Conservation (phyloP, 2,888 invertebrate genomes). For the Anthrax anthrax region DNA sequence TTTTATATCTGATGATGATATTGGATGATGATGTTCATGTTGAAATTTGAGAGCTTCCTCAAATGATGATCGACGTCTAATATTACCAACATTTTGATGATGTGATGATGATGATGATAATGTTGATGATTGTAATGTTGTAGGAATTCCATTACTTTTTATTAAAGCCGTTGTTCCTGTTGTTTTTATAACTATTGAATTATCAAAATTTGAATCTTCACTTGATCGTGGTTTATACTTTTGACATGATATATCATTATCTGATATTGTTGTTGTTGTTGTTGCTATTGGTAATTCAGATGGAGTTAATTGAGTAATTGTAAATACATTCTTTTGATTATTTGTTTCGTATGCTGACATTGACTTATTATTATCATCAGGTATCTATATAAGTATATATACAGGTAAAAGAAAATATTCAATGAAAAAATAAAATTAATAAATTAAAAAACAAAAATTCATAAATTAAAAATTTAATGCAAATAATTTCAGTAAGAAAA, state of each 20-base stretch:
- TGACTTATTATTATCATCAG: constrained; percentile 1
- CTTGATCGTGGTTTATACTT: constrained; percentile 1
- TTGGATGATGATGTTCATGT: neutral
- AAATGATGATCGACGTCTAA: constrained; percentile 3
- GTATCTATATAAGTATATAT: too few relatives aligned
- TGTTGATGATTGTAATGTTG: neutral
- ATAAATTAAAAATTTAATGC: too few relatives aligned
- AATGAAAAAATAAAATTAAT: neutral
- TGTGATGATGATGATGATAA: neutral
- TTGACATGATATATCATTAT: neutral
- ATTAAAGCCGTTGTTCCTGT: too few relatives aligned
- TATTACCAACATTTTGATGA: neutral
- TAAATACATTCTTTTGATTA: neutral
- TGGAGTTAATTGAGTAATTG: neutral
- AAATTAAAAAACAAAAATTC: neutral
- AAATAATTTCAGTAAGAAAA: too few relatives aligned
- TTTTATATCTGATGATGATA: neutral
- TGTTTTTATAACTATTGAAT: neutral
- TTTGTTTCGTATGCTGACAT: neutral
- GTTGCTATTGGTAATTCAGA: neutral
- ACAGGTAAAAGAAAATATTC: neutral
- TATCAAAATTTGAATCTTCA: neutral
- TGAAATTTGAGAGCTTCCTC: constrained; percentile 5
- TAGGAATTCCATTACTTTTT: neutral
- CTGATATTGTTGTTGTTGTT: neutral